Evolutionary conservation across 2,797 vertebrate species (phyloP).

Genomic region (Myotis daubentonii): DNA sequence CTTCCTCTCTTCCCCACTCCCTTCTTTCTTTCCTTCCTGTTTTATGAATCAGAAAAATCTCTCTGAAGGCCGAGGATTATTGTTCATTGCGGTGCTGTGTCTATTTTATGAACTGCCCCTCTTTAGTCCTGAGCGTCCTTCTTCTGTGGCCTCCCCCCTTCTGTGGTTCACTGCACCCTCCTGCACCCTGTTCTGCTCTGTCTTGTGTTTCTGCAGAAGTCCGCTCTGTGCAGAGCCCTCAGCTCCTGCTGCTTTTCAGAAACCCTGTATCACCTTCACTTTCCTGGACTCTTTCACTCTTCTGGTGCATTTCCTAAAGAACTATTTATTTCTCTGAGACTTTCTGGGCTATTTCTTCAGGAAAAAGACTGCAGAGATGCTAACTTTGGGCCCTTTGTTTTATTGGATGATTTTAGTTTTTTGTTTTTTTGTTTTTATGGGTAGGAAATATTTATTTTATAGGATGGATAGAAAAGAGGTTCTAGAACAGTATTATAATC

Average conservation of each 20-base stretch:
- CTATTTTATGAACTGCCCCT: background rate
- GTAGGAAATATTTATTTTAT: constrained; percentile 21
- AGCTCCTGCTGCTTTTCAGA: background rate
- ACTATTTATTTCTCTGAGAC: background rate
- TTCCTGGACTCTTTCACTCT: background rate
- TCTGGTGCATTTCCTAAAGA: background rate
- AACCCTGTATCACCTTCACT: background rate
- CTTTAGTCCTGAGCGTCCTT: background rate
- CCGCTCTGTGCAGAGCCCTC: background rate
- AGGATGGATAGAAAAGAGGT: background rate
- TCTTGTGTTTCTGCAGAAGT: background rate
- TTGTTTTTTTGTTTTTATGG: too few species aligned
- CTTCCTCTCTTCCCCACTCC: accelerated
- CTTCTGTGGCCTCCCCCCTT: background rate
- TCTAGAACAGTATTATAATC: background rate
- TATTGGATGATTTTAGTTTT: background rate
- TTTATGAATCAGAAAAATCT: background rate
- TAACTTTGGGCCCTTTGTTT: background rate
- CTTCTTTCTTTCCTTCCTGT: background rate
- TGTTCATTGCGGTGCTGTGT: background rate
- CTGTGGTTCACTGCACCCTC: background rate
- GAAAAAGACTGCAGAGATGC: background rate
- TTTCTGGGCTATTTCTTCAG: background rate
- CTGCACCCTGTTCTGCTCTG: background rate
- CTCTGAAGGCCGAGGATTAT: background rate